Percentiles rank a stretch among this genome's conserved stretches.
phyloP scores from a whole-genome alignment of 2,113 vertebrate genomes.

The Hoplias malabaricus region DNA sequence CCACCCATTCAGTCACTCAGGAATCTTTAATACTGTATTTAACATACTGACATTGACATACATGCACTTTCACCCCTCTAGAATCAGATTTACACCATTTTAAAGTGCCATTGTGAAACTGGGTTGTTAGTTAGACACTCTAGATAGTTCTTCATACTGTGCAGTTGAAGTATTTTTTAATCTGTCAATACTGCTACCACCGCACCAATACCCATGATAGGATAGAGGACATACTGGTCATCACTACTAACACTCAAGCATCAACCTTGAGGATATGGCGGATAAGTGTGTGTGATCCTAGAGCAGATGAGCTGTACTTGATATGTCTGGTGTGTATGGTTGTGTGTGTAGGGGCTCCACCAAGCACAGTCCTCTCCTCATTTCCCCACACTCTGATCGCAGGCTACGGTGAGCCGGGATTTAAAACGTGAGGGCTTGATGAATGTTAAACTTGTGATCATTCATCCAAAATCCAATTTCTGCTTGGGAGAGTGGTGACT shows the following conservation, averaged over 20 bases:
- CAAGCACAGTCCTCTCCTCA: not conserved
- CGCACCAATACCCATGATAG: no score
- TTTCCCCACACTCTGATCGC: constrained; percentile 1
- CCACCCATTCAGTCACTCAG: no score
- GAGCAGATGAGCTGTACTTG: not conserved
- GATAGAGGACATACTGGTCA: no score
- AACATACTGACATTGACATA: no score
- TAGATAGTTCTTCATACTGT: no score
- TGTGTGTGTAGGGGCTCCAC: not conserved
- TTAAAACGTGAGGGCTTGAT: constrained; percentile 36
- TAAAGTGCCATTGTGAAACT: no score
- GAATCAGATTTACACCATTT: no score
- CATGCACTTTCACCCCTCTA: no score
- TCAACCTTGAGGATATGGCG: not conserved
- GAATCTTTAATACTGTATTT: no score
- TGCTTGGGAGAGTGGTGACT: constrained; percentile 36
- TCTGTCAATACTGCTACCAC: no score
- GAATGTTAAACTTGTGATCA: constrained; percentile 47
- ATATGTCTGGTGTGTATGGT: not conserved
- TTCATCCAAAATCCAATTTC: constrained; percentile 56
- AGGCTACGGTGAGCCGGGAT: not conserved
- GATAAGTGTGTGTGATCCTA: not conserved
- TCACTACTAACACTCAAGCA: not conserved
- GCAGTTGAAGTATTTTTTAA: no score
- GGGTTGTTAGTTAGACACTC: no score